Percentiles rank a stretch among this genome's conserved stretches.
Evolutionary conservation across 2,888 invertebrate species (phyloP).

Genomic region (Limnephilus rhombicus): DNA sequence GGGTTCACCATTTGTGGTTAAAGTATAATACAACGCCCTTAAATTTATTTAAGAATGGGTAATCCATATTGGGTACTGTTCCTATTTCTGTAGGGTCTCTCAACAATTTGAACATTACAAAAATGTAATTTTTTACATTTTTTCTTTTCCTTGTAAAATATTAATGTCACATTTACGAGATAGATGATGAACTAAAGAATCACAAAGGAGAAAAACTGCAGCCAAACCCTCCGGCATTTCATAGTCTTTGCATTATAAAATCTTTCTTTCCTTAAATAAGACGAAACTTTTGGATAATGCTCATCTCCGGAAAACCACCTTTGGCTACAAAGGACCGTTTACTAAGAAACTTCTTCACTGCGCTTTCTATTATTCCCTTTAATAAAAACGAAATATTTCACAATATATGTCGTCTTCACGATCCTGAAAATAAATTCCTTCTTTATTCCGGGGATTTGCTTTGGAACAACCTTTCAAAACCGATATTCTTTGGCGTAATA

Average conservation of each 20-base stretch:
- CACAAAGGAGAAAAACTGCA: neutral
- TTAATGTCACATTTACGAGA: neutral
- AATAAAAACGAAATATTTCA: conserved; percentile 16
- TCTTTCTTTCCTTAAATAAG: neutral
- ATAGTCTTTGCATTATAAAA: neutral
- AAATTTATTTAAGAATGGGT: too few relatives aligned
- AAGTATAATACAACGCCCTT: too few relatives aligned
- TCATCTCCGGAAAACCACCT: neutral
- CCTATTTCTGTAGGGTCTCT: too few relatives aligned
- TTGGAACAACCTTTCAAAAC: neutral
- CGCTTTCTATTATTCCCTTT: conserved; percentile 10
- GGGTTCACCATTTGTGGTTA: too few relatives aligned
- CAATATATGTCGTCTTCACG: neutral
- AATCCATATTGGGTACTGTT: too few relatives aligned
- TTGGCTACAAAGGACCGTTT: neutral
- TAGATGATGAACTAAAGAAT: neutral
- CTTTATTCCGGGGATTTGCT: neutral
- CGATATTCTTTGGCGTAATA: neutral
- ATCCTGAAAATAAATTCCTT: neutral
- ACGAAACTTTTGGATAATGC: neutral
- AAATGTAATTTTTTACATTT: neutral
- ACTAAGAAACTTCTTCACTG: neutral
- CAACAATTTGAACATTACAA: neutral
- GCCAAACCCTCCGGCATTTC: neutral
- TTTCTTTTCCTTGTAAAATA: neutral